phyloP scores from a whole-genome alignment of 1,140 invertebrate genomes.

The Varroa destructor region DNA sequence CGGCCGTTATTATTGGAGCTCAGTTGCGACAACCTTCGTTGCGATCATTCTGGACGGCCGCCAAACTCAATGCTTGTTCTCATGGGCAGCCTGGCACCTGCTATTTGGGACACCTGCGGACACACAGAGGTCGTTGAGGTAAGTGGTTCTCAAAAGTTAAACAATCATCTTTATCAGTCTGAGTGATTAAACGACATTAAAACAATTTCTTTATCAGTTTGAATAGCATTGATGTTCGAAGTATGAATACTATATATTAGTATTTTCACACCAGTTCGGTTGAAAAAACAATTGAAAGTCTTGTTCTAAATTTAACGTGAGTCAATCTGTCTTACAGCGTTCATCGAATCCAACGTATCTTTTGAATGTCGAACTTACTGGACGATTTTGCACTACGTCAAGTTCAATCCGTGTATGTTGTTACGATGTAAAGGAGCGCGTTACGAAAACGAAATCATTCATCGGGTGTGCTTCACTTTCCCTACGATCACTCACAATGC shows the following conservation, averaged over 20 bases:
- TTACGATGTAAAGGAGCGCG: slow-evolving; percentile 15
- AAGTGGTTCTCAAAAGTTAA: background rate
- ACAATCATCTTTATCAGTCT: background rate
- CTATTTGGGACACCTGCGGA: slow-evolving; percentile 20
- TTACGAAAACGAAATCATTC: slow-evolving; percentile 15
- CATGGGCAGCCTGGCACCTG: slow-evolving; percentile 47
- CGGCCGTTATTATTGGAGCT: slow-evolving; percentile 4
- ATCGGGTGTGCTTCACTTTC: slow-evolving; percentile 17
- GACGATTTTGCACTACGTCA: slow-evolving; percentile 10
- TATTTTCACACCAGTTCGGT: background rate
- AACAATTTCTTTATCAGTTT: no score
- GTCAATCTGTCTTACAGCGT: background rate
- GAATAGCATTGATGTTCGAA: no score
- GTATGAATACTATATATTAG: background rate
- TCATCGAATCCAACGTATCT: slow-evolving; percentile 25
- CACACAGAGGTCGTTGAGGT: slow-evolving; percentile 22
- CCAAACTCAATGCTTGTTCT: slow-evolving; percentile 61
- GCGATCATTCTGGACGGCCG: slow-evolving; percentile 62
- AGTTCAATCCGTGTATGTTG: slow-evolving; percentile 18
- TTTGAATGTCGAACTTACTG: slow-evolving; percentile 9
- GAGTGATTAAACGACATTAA: background rate
- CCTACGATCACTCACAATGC: background rate
- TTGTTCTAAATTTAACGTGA: background rate
- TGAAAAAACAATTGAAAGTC: background rate
- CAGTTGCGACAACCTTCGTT: slow-evolving; percentile 68